Evolutionary conservation across 2,797 vertebrate species (phyloP), one percentile per base, ranked within the genome.

Genomic region (Setipinna tenuifilis): DNA sequence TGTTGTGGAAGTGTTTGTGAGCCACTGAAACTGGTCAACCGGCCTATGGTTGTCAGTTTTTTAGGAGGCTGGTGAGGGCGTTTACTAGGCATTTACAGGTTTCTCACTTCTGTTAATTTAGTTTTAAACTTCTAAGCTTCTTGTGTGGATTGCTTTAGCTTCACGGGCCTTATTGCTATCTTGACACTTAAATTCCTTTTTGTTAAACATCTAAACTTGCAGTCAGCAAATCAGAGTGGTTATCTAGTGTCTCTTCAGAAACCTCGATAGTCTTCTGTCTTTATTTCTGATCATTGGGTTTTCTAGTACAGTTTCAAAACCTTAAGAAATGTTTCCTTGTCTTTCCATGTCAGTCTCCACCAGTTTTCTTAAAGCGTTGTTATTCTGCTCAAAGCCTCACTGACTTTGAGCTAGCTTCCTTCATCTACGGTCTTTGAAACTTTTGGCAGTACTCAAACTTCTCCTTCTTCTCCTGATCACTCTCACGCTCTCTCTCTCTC

Each of bases 1-100:
- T 75, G 68, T 75, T 35, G 68, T 75, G 68, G 28, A 75, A 35
- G 68, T 75, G 68, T 75, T 28, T 75, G 31, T 75, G 14, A 17
- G 28, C 25, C 3, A 3, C 28, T 75, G 68, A 75, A 75, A 75
- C 28, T 41, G 28, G 28, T 17, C 68, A 16, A 31, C 4, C 6
- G 16, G 14, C 68, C 68, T 35, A 17, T 19, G 17, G 14, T 75
- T 75, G 17, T 65, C 23, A 5, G 28, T 54, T 54, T 75, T 75
- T 35, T 6, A 75, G 28, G 68, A 16, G 68, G 68, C 31, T 31
- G 16, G 28, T 35, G 68, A 75, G 68, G 28, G 68, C 28, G 10
- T 28, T 28, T 71, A 31, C 25, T 68, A 31, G 6, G 11, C 10
- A 31, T 71, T 28, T 71, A 71, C 65, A 71, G 28, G 3, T 31